Evolutionary conservation across 2,888 invertebrate species (phyloP), one percentile per base, ranked within the genome.

Genomic region (Scaptodrosophila latifasciaeformis): DNA sequence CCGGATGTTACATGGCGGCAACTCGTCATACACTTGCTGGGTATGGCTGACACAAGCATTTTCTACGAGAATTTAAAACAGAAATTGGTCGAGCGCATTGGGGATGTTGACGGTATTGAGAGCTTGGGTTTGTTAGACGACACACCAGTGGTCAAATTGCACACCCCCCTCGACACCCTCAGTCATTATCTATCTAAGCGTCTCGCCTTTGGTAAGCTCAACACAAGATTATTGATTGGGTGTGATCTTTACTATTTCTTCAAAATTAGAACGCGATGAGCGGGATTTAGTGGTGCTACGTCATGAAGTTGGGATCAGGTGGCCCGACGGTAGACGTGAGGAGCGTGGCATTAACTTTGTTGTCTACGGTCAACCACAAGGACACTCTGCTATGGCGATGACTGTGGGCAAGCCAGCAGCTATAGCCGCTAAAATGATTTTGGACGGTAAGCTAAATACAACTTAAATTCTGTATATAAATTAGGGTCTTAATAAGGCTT

Each of bases 1-100:
- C 99, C 99, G 0, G 96, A 96, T 61, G 92, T 98, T 24, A 97
- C 97, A 7, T 99, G 99, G 99, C 91, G 94, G 74, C 92, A 94
- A 83, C 89, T 97, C 49, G 90, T 97, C 35, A 96, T 96, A 79
- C 92, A 93, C 74, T 87, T 96, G 39, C 87, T 98, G 53, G 97
- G 96, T 0, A 87, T 96, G 66, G 90, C 93, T 56, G 93, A 93
- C 72, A 89, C 91, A 2, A 94, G 96, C 74, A 96, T 98, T 66
- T 95, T 99, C 88, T 94, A 93, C 76, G 97, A 96, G 84, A 97
- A 97, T 83, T 88, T 99, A 21, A 95, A 93, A 83, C 92, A 93
- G 30, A 91, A 94, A 62, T 88, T 98, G 9, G 89, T 90, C 0
- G 96, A 97, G 64, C 89, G 92, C 39, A 90, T 97, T n/a, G 91